Evolutionary conservation across 2,113 vertebrate species (phyloP).

Genomic region (Thalassoma bifasciatum): DNA sequence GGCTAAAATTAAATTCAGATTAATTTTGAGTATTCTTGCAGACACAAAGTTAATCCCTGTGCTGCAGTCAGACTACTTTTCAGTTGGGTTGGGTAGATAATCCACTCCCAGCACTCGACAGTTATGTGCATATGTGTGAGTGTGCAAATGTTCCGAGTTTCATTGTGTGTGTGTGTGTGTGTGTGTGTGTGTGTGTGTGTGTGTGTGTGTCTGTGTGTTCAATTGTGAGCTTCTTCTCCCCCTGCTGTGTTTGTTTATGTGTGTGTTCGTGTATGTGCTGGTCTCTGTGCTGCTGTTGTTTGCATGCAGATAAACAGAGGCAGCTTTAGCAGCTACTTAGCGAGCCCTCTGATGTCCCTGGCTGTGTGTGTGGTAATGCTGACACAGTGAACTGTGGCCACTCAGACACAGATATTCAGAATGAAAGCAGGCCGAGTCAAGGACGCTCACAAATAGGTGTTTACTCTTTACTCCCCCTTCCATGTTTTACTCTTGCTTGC

Average conservation of each 20-base stretch:
- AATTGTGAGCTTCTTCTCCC: conserved; percentile 22
- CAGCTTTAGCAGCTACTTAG: conserved; percentile 44
- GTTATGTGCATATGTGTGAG: conserved; percentile 21
- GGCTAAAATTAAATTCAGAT: conserved; percentile 50
- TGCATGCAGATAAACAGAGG: conserved; percentile 36
- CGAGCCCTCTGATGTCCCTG: conserved; percentile 61
- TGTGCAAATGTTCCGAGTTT: conserved; percentile 43
- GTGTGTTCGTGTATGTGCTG: conserved; percentile 8
- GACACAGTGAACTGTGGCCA: conserved; percentile 64
- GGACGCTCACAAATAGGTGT: conserved; percentile 41
- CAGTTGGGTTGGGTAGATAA: conserved; percentile 55
- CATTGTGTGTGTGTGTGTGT: conserved; percentile 42
- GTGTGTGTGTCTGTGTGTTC: conserved; percentile 36
- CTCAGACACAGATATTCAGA: conserved; percentile 54
- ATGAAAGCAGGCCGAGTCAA: conserved; percentile 40
- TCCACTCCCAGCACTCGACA: conserved; percentile 48
- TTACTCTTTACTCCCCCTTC: conserved; percentile 14
- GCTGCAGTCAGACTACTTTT: conserved; percentile 50
- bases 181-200: conserved; percentile 34
- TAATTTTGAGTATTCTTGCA: conserved; percentile 51
- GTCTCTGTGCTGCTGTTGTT: conserved; percentile 39
- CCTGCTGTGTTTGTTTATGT: conserved; percentile 5
- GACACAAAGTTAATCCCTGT: conserved; percentile 52
- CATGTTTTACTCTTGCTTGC: conserved; percentile 14
- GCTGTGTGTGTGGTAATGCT: conserved; percentile 59